A percentile compares a stretch with the other conserved stretches of the same genome.
Evolutionary conservation across 1,140 invertebrate species (phyloP).

Genomic region (Drosophila sp.): DNA sequence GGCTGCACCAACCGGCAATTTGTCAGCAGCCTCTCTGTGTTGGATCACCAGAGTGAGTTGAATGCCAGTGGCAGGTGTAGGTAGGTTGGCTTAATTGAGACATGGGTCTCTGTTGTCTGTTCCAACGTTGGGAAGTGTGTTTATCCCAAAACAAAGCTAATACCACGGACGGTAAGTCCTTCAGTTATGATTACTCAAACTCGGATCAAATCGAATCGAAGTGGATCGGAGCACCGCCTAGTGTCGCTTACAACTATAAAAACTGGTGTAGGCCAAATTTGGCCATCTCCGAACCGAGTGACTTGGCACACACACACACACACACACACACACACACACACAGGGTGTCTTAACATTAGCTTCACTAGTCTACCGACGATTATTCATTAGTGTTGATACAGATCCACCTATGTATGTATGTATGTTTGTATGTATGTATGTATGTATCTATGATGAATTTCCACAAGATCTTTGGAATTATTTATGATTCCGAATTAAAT

Average conservation of each 20-base stretch:
- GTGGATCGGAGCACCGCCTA: slow-evolving; percentile 16
- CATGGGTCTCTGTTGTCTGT: slow-evolving; percentile 42
- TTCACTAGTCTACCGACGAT: slow-evolving; percentile 11
- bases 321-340: not conserved
- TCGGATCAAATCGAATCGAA: slow-evolving; percentile 8
- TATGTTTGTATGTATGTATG: not conserved
- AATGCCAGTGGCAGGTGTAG: not conserved
- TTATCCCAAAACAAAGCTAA: slow-evolving; percentile 23
- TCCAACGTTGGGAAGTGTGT: slow-evolving; percentile 47
- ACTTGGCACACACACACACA: not conserved
- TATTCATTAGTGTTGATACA: too few species aligned
- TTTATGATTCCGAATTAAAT: too few species aligned
- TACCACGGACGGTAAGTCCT: slow-evolving; percentile 10
- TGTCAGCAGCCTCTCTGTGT: slow-evolving; percentile 33
- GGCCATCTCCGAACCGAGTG: slow-evolving; percentile 19
- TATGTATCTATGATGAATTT: not conserved
- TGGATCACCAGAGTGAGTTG: not conserved
- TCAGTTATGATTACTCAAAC: slow-evolving; percentile 39
- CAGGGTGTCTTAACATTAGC: slow-evolving; percentile 35
- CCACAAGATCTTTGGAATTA: not conserved
- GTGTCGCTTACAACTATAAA: slow-evolving; percentile 53
- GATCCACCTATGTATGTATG: not conserved
- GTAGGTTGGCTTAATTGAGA: slow-evolving; percentile 60
- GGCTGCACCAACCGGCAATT: slow-evolving; percentile 31
- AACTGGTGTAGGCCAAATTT: slow-evolving; percentile 46